These are phyloP conservation scores for Glyptemys insculpta DNA, from an alignment of 2,797 vertebrate genomes.

Conservation along the genomic window DNA sequence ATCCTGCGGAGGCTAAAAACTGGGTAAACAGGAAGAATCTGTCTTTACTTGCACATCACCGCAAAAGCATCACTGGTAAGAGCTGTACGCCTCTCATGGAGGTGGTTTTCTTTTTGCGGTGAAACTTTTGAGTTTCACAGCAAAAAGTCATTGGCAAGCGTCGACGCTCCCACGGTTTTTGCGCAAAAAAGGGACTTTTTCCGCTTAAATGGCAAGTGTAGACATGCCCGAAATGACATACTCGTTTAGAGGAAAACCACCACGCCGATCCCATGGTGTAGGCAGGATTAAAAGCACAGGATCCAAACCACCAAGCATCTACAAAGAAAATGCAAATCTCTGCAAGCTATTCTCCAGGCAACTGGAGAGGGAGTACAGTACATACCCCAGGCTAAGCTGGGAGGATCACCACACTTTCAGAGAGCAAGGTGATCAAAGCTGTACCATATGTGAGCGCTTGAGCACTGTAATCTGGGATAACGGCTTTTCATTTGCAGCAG, in stretches of 20 bases:
- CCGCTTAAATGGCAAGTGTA: too few relatives aligned
- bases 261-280: background rate
- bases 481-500: background rate
- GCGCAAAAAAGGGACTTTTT: too few relatives aligned
- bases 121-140: too few relatives aligned
- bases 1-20: too few relatives aligned
- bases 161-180: too few relatives aligned
- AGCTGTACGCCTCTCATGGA: too few relatives aligned
- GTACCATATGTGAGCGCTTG: background rate
- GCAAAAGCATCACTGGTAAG: too few relatives aligned
- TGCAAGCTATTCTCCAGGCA: background rate
- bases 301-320: background rate
- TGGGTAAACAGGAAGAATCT: too few relatives aligned
- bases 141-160: too few relatives aligned
- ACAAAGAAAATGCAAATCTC: background rate
- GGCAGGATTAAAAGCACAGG: background rate
- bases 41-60: too few relatives aligned
- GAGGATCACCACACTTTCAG: background rate
- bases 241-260: background rate
- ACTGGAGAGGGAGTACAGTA: background rate
- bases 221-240: too few relatives aligned
- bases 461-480: background rate
- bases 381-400: background rate
- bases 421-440: background rate
- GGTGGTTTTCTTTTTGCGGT: too few relatives aligned